Conservation (phyloP, 2,797 vertebrate species). For the Tachyglossus aculeatus region DNA sequence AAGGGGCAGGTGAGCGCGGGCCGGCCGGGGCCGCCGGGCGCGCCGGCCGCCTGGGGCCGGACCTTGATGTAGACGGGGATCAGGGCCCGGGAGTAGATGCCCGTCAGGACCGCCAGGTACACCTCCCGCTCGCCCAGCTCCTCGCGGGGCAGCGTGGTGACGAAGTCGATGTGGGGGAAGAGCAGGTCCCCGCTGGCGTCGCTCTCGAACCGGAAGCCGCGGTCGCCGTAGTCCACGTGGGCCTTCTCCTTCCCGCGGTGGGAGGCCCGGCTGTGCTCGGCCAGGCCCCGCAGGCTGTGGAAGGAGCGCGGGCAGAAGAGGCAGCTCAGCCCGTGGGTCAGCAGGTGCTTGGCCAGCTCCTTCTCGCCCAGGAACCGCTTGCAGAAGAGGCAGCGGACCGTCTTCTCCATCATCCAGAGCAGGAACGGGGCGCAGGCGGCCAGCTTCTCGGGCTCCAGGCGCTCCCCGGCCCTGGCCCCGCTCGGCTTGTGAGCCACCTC, state of each 20-base stretch:
- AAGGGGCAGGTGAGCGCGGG: slow-evolving; percentile 84
- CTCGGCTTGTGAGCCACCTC: slow-evolving; percentile 85
- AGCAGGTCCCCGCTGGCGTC: slow-evolving; percentile 83
- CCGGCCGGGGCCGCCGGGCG: slow-evolving; percentile 42
- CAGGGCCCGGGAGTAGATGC: slow-evolving; percentile 68
- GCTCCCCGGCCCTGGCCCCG: slow-evolving; percentile 37
- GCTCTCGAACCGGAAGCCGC: slow-evolving; percentile 84
- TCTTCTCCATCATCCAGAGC: slow-evolving; percentile 91
- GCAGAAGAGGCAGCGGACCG: slow-evolving; percentile 88
- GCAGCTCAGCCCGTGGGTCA: slow-evolving; percentile 91
- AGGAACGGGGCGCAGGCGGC: slow-evolving; percentile 88
- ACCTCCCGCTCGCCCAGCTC: slow-evolving; percentile 88
- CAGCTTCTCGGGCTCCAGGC: slow-evolving; percentile 78
- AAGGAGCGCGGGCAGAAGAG: slow-evolving; percentile 91
- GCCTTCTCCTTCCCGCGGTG: slow-evolving; percentile 84
- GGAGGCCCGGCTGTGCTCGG: slow-evolving; percentile 84
- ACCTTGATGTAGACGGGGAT: slow-evolving; percentile 88
- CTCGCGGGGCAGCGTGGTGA: slow-evolving; percentile 84
- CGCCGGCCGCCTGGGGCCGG: slow-evolving; percentile 75
- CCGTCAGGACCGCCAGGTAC: slow-evolving; percentile 88
- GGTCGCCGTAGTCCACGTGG: slow-evolving; percentile 86
- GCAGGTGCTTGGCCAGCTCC: slow-evolving; percentile 88
- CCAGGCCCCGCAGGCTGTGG: slow-evolving; percentile 86
- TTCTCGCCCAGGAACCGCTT: slow-evolving; percentile 86
- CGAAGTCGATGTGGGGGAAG: slow-evolving; percentile 93